Evolutionary conservation across 1,140 invertebrate genomes (phyloP), one percentile per base, ranked within the genome.

Genomic region (Cherax destructor): DNA sequence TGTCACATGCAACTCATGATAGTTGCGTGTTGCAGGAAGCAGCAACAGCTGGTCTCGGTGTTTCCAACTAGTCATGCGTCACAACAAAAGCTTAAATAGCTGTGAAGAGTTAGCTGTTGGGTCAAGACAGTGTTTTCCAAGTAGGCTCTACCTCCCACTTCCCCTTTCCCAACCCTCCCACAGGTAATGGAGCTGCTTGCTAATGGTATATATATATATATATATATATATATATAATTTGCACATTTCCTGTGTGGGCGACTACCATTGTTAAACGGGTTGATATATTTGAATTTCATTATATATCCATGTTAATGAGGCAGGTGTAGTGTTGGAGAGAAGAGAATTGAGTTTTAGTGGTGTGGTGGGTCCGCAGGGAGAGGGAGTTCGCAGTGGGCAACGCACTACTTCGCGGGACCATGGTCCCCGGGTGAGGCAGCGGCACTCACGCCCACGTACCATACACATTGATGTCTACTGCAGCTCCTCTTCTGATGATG

Each of bases 391-490:
- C 16, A n/a, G 69, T 7, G 69, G 69, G 4, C 69, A 9, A 5
- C 13, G 6, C 69, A 4, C 24, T 11, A 69, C 13, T 9, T 0
- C 16, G 4, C 72, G 79, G n/a, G 76, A 85, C 52, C 69, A 77
- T 10, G 76, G 81, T n/a, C 86, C 77, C n/a, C 81, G 79, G 7
- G 21, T 59, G 16, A 59, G 77, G 59, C 30, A 65, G n/a, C 41
- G n/a, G 86, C 11, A 79, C 30, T 59, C 76, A 13, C 92, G 96
- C 93, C 96, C 96, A 3, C 94, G 96, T 83, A 97, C 96, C 1
- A 96, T 97, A 21, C 97, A 97, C 93, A 97, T 97, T 69, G 97
- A 97, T 94, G 97, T 97, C 6, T 97, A 97, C 92, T 97, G 97
- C 93, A 91, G 88, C 87, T 97, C 96, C 0, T 96, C 96, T 3